Percentiles rank a stretch among this genome's conserved stretches.
phyloP scores from a whole-genome alignment of 2,888 invertebrate genomes.

The Odontomyia ornata region DNA sequence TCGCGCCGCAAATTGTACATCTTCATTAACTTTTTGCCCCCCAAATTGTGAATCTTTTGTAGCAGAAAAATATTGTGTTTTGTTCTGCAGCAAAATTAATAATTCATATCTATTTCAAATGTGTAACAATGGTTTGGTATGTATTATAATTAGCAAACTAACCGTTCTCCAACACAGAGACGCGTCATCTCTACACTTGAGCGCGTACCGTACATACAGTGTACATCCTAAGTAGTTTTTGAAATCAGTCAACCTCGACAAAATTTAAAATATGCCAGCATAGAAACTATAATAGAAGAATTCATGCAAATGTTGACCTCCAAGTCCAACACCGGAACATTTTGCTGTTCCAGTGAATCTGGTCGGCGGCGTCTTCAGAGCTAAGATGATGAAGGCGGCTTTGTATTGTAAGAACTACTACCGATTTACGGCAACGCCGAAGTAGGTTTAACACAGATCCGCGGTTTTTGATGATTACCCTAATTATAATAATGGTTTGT shows the following conservation, averaged over 20 bases:
- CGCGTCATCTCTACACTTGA: conserved; percentile 28
- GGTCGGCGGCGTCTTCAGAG: too few relatives aligned
- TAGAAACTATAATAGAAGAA: background rate
- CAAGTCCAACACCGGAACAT: conserved; percentile 16
- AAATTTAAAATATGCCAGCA: background rate
- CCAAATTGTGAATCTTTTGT: too few relatives aligned
- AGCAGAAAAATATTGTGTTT: too few relatives aligned
- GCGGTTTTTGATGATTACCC: too few relatives aligned
- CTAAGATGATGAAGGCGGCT: too few relatives aligned
- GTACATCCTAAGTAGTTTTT: background rate
- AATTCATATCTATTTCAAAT: conserved; percentile 2
- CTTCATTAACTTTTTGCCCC: too few relatives aligned
- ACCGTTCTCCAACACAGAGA: conserved; percentile 4
- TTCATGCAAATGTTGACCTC: conserved; percentile 30
- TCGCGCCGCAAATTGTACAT: too few relatives aligned
- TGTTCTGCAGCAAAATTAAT: background rate
- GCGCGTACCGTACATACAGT: background rate
- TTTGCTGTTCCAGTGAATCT: background rate
- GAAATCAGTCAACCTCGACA: background rate
- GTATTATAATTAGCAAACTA: conserved; percentile 22
- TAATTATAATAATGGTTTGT: too few relatives aligned
- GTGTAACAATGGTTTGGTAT: conserved; percentile 3
- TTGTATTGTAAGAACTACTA: too few relatives aligned
- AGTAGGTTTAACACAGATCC: too few relatives aligned
- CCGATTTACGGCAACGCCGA: too few relatives aligned